These are phyloP conservation scores for Pygoscelis antarcticus DNA, from an alignment of 2,113 vertebrate species.

Conservation along the genomic window DNA sequence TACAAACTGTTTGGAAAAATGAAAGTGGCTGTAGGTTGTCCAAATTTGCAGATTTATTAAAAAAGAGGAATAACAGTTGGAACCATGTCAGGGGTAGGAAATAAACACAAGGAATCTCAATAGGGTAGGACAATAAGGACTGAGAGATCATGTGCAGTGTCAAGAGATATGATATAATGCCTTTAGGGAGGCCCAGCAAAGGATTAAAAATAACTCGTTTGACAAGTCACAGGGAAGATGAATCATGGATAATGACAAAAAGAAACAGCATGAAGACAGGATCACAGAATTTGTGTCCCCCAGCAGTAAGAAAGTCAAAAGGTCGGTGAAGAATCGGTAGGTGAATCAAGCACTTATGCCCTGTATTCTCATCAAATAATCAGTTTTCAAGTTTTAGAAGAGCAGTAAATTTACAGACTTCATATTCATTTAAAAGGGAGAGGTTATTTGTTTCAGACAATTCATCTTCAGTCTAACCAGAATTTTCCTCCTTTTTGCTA, in stretches of 20 bases:
- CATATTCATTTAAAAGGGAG: background rate
- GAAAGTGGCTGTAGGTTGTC: background rate
- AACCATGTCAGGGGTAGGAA: background rate
- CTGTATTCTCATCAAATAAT: background rate
- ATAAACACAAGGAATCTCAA: background rate
- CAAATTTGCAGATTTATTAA: slow-evolving; percentile 2
- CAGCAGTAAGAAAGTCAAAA: background rate
- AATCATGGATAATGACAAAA: slow-evolving; percentile 52
- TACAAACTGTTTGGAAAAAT: slow-evolving; percentile 11
- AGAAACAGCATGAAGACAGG: slow-evolving; percentile 10
- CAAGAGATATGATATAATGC: slow-evolving; percentile 44
- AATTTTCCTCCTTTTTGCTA: background rate
- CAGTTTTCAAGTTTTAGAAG: background rate
- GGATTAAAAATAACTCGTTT: slow-evolving; percentile 56
- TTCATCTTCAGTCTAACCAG: background rate
- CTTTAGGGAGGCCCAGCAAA: slow-evolving; percentile 14
- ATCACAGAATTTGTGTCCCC: slow-evolving; percentile 19
- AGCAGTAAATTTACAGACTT: background rate
- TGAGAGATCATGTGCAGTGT: slow-evolving; percentile 15
- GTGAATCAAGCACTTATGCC: background rate
- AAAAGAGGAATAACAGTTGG: background rate
- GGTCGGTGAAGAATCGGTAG: background rate
- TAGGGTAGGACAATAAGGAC: slow-evolving; percentile 4
- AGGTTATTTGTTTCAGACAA: background rate
- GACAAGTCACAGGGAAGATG: slow-evolving; percentile 38